Base-by-base conservation (phyloP, 2,113 vertebrate species). In the Scatophagus argus region DNA sequence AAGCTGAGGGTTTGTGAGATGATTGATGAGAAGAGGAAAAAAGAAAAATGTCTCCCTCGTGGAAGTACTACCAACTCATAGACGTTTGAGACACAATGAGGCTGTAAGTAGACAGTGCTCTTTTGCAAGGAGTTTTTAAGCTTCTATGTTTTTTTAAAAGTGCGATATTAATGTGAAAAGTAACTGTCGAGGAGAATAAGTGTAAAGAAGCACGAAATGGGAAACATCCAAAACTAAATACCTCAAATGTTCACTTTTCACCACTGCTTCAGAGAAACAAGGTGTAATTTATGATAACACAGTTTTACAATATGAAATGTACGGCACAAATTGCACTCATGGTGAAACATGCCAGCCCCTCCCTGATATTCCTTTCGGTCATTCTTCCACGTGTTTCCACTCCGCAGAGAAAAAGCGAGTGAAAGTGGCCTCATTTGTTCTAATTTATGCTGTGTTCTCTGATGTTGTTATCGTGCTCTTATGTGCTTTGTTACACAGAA, bases 321-420 rank as follows among this genome's bases (percentile, higher is more conserved):
- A 32, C 2, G 44, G 13, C 2, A 29, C n/a, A 32, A 17, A 13
- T 23, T 39, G 43, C 9, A 38, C 41, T 77, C 34, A n/a, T 36
- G 44, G 21, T 29, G 36, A 77, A 77, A 56, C 55, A 43, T 44
- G 19, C 41, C 31, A 27, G 51, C 39, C 44, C 58, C 29, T 52
- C 68, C 47, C 25, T 56, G 60, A 51, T 62, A 51, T 13, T 27
- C 16, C 10, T 77, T 67, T 27, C 14, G 39, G 47, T 74, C 73
- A 32, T 41, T 60, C 69, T 11, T 65, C 79, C 74, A 86, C 17
- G 14, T 88, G 87, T 86, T 87, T 84, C 81, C 71, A 87, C 66
- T 82, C n/a, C n/a, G n/a, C 72, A 72, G 27, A 84, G 39, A 25
- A 5, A 49, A 11, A 39, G 56, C 0, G 10, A 59, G 16, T 46